These are phyloP conservation scores for Taxidea taxus DNA, from an alignment of 2,113 vertebrate genomes.

Conservation along the genomic window DNA sequence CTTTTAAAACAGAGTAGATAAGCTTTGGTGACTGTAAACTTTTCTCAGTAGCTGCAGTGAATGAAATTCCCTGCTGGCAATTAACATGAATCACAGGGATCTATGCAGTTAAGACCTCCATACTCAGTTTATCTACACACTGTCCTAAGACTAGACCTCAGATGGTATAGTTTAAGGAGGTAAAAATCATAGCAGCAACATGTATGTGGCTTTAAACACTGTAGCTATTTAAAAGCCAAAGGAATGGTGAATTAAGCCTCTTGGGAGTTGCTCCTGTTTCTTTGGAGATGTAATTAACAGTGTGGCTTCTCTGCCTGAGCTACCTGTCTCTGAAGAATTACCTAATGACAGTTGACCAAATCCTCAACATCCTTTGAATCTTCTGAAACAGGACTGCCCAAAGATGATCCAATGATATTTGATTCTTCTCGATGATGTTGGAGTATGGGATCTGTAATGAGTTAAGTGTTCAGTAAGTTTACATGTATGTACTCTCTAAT, in stretches of 20 bases:
- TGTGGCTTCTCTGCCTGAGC: conserved; percentile 65
- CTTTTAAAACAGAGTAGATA: conserved; percentile 47
- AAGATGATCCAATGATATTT: conserved; percentile 85
- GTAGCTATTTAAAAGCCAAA: conserved; percentile 56
- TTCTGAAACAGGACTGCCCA: conserved; percentile 85
- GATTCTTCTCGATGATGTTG: conserved; percentile 92
- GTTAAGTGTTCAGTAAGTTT: conserved; percentile 47
- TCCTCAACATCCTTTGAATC: conserved; percentile 86
- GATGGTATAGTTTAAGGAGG: conserved; percentile 54
- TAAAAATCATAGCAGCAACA: conserved; percentile 76
- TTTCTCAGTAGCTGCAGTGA: conserved; percentile 21
- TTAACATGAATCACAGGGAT: conserved; percentile 2
- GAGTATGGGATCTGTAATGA: conserved; percentile 92
- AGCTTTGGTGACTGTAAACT: conserved; percentile 50
- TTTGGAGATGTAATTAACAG: conserved; percentile 74
- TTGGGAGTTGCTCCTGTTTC: conserved; percentile 64
- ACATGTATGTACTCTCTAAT: not conserved
- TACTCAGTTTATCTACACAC: not conserved
- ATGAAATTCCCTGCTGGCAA: conserved; percentile 44
- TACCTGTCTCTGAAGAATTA: conserved; percentile 53
- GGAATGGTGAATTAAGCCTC: conserved; percentile 49
- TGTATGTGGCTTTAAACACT: conserved; percentile 49
- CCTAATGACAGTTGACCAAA: conserved; percentile 84
- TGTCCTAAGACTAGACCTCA: conserved; percentile 38
- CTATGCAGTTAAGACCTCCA: conserved; percentile 19